Base-by-base conservation (phyloP, 2,113 vertebrate species). In the Ceyx melanurus region DNA sequence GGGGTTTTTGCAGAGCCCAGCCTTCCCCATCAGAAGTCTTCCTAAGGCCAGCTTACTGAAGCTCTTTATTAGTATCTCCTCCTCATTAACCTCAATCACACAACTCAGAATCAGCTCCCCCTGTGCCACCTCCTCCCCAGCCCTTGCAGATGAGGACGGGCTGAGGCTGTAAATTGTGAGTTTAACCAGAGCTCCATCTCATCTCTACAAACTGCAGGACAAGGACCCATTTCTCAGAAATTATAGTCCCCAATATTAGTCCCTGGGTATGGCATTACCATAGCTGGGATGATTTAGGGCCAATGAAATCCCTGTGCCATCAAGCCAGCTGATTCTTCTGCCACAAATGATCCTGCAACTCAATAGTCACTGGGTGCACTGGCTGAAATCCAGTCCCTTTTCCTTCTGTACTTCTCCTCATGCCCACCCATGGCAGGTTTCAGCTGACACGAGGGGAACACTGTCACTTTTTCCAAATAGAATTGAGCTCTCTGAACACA, bases 231-330 rank as follows among this genome's bases (percentile, higher is more conserved):
- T 95, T 26, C 93, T 89, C 85, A 92, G 75, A 45, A 80, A 74
- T 92, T 88, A 92, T 13, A 82, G 84, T 2, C 85, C 76, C 46
- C 74, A 73, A 4, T 80, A 95, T 91, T 70, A 87, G 80, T 92
- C 91, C 92, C 92, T 67, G 64, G 93, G 85, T 42, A 87, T 19
- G 74, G 75, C 1, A 80, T 91, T 80, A 80, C 78, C 71, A 57
- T 86, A 76, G 18, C 93, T 54, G 75, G 82, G 88, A 91, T 92
- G 95, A 95, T 88, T 94, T 80, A 95, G 90, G 89, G 88, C 88
- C 92, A 92, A 66, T 80, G 82, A 87, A 88, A 88, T 62, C 71
- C 71, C 89, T 37, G 82, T 57, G 84, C 90, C 82, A 77, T 65
- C 80, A 31, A 89, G 72, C 71, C 10, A 7, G 7, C 42, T 5